Percentiles rank a stretch among this genome's conserved stretches.
Conservation (phyloP, 2,797 vertebrate genomes). For the Pachyuromys duprasi region DNA sequence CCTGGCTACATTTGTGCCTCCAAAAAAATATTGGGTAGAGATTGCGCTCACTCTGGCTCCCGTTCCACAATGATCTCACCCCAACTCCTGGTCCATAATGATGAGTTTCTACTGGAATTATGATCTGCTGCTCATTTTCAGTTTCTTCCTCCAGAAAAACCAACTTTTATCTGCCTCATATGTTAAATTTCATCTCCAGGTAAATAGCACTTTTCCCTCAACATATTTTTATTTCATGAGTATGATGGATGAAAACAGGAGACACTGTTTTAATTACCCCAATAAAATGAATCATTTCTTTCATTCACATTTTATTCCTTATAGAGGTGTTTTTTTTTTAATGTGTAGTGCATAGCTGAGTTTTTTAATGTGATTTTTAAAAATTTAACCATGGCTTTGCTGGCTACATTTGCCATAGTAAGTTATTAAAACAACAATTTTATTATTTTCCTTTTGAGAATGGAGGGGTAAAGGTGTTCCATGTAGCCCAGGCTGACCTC, state of each 20-base stretch:
- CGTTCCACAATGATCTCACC: slow-evolving; percentile 78
- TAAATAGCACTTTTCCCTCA: slow-evolving; percentile 69
- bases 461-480: not conserved
- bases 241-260: slow-evolving; percentile 69
- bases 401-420: slow-evolving; percentile 38
- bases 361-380: slow-evolving; percentile 51
- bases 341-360: slow-evolving; percentile 66
- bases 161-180: slow-evolving; percentile 72
- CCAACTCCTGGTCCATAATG: slow-evolving; percentile 77
- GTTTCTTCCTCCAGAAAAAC: slow-evolving; percentile 74
- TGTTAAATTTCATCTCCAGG: slow-evolving; percentile 69
- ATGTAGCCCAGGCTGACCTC: not conserved
- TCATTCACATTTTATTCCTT: slow-evolving; percentile 64
- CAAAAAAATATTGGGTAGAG: slow-evolving; percentile 81
- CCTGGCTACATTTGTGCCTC: slow-evolving; percentile 69
- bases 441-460: not conserved
- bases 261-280: slow-evolving; percentile 73
- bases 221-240: slow-evolving; percentile 64
- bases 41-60: slow-evolving; percentile 72
- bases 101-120: slow-evolving; percentile 80
- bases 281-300: slow-evolving; percentile 79
- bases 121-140: slow-evolving; percentile 70
- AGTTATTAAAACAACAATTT: slow-evolving; percentile 65
- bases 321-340: slow-evolving; percentile 23
- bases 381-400: slow-evolving; percentile 11